A percentile compares a stretch with the other conserved stretches of the same genome.
These are phyloP conservation scores for Platycercus adscitus DNA, from an alignment of 2,113 vertebrate genomes.

Conservation along the genomic window DNA sequence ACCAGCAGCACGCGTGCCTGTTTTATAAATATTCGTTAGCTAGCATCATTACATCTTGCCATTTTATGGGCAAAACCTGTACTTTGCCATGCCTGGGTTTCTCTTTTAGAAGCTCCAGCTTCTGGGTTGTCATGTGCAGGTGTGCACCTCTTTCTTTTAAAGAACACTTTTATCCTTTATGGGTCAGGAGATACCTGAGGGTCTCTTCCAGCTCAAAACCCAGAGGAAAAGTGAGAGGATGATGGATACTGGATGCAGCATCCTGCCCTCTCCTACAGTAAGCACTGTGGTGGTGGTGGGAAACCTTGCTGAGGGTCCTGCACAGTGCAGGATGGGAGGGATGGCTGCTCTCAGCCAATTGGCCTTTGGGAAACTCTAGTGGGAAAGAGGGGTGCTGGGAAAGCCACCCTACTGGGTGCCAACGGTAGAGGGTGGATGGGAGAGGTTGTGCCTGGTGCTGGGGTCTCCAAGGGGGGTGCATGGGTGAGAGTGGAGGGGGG, in stretches of 20 bases:
- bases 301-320: background rate
- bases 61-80: background rate
- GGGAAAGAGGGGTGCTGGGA: background rate
- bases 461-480: background rate
- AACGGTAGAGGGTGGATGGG: too few species aligned
- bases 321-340: accelerated
- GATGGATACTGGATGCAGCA: background rate
- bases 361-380: background rate
- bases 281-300: accelerated
- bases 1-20: background rate
- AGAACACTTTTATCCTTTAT: background rate
- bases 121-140: background rate
- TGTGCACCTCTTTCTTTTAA: background rate
- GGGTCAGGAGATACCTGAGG: background rate
- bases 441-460: background rate
- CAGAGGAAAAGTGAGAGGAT: background rate
- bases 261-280: background rate
- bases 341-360: background rate
- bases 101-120: background rate
- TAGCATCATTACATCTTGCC: background rate
- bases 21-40: background rate
- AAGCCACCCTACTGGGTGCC: accelerated
- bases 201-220: background rate
- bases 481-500: background rate
- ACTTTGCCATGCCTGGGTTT: background rate